Base-by-base conservation (phyloP, 2,888 invertebrate genomes). In the Microchrysa polita region DNA sequence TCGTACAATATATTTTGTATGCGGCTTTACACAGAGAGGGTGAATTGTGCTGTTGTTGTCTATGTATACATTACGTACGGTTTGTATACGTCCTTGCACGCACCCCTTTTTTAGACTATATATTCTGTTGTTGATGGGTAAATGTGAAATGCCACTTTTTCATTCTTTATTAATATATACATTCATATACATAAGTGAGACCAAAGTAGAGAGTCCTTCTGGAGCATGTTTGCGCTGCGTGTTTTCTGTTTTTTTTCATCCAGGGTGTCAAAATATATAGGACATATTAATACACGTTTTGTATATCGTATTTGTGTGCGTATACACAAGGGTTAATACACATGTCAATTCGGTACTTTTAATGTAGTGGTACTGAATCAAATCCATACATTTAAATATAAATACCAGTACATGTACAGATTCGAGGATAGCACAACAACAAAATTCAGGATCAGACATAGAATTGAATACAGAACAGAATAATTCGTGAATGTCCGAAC, bases 171-270 rank as follows among this genome's bases (percentile, higher is more conserved):
- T 75, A 75, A 75, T 75, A 75, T n/a, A n/a, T n/a, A n/a, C n/a
- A n/a, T 75, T 75, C 74, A 75, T 75, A 73, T 75, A 75, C 75
- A n/a, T n/a, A n/a, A n/a, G n/a, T 75, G 69, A 72, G 67, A 55
- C 61, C 75, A 34, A 34, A 34, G 27, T 34, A 34, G 4, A 34
- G 16, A 44, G 27, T 72, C 40, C 59, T 48, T 20, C n/a, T n/a
- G 10, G 16, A 61, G 12, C 10, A 23, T 14, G 40, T 61, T 23
- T 42, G 2, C 2, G n/a, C n/a, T n/a, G n/a, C n/a, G n/a, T n/a
- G n/a, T n/a, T n/a, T n/a, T n/a, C n/a, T n/a, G 61, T 65, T n/a
- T 10, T 65, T 42, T 16, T 22, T 48, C 44, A n/a, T n/a, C n/a
- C n/a, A 44, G 20, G 12, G 48, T 16, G 34, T 44, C 27, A 48